A percentile compares a stretch with the other conserved stretches of the same genome.
Evolutionary conservation across 2,888 invertebrate species (phyloP).

Genomic region (Chymomyza procnemis): DNA sequence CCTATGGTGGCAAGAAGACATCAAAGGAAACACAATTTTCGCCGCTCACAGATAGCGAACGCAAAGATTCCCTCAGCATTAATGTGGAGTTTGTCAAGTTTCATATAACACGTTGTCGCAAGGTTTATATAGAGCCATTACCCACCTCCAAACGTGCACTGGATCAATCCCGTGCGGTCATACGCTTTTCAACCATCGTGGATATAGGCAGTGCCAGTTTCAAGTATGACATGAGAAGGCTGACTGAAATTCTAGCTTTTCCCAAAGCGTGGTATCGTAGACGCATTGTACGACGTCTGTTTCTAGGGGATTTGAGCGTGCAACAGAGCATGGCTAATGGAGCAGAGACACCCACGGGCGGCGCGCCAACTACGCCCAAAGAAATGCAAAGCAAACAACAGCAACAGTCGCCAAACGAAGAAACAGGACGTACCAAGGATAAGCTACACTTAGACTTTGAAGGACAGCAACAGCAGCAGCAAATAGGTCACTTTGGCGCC

Average conservation of each 20-base stretch:
- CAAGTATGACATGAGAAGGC: slow-evolving; percentile 98
- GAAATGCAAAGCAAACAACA: slow-evolving; percentile 34
- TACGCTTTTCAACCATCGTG: slow-evolving; percentile 94
- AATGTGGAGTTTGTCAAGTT: slow-evolving; percentile 98
- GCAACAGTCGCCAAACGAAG: slow-evolving; percentile 58
- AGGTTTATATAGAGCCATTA: slow-evolving; percentile 86
- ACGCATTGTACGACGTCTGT: slow-evolving; percentile 93
- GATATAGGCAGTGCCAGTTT: slow-evolving; percentile 97
- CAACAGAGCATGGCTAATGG: slow-evolving; percentile 64
- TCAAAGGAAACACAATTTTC: slow-evolving; percentile 91
- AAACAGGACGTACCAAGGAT: slow-evolving; percentile 79
- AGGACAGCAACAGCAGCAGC: slow-evolving; percentile 69
- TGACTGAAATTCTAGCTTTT: slow-evolving; percentile 97
- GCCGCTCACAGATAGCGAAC: slow-evolving; percentile 90
- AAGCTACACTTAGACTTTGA: slow-evolving; percentile 81
- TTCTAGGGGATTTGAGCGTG: slow-evolving; percentile 93
- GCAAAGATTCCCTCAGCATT: slow-evolving; percentile 96
- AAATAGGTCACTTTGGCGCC: slow-evolving; percentile 61
- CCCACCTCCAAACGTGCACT: slow-evolving; percentile 75
- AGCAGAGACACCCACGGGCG: slow-evolving; percentile 56
- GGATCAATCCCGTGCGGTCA: slow-evolving; percentile 90
- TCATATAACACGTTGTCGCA: slow-evolving; percentile 93
- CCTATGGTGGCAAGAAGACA: slow-evolving; percentile 94
- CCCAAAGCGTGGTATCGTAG: slow-evolving; percentile 99
- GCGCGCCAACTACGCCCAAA: slow-evolving; percentile 63